Base-by-base conservation (phyloP, 2,797 vertebrate genomes). In the Microhierax caerulescens region DNA sequence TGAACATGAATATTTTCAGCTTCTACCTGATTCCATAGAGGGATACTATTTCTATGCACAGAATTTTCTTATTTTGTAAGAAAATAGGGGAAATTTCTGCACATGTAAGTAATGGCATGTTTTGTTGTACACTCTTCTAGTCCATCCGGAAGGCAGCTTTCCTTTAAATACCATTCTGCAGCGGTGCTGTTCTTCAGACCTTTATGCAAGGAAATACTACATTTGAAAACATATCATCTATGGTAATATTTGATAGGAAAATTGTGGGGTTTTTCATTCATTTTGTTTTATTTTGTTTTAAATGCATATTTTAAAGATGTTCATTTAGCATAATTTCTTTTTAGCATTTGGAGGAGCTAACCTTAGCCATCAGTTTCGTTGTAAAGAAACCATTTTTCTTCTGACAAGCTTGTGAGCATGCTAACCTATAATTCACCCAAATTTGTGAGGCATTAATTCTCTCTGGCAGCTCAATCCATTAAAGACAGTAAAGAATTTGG, bases 381-480 rank as follows among this genome's bases (percentile, higher is more conserved):
- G 51, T 34, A 53, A 94, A 97, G 64, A 93, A 82, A 91, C 61
- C 53, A 64, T 97, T 79, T 93, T 95, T 87, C 87, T 96, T 93
- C 96, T 97, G 96, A 97, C 95, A 97, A 95, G 88, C 78, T 89
- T 87, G 87, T 91, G 95, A 97, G 78, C 83, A 96, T 45, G 68
- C 88, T 87, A 97, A 92, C 97, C 92, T 95, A 96, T 95, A 95
- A 97, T 97, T 97, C 96, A 97, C 83, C 86, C 72, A 97, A 96
- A 97, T 94, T 83, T 96, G 93, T 81, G 95, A 98, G 95, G 92
- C 97, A 97, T 98, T 97, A 96, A 97, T 98, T 97, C 96, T 97
- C 96, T 95, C 91, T 97, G 97, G 97, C 98, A 98, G 93, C 97
- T 98, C 95, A 97, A 96, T 98, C 97, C 95, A 97, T 97, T 98